These are phyloP conservation scores for Caenorhabditis latens DNA, from an alignment of 1,140 invertebrate genomes.

Conservation along the genomic window DNA sequence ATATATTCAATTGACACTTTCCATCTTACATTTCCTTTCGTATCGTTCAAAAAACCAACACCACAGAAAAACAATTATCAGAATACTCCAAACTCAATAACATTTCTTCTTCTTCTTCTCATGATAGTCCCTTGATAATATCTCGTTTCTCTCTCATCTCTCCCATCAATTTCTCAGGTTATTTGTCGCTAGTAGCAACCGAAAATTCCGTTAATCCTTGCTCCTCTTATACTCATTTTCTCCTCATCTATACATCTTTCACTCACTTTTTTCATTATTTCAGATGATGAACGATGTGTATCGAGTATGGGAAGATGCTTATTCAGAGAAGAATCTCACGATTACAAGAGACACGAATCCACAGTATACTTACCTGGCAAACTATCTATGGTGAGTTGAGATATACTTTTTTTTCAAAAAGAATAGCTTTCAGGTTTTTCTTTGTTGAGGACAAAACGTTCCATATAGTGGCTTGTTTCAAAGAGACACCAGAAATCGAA, in stretches of 20 bases:
- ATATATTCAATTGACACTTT: no score
- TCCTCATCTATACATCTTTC: neutral
- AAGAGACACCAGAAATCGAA: conserved; percentile 13
- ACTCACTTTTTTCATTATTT: neutral
- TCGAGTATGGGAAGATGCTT: neutral
- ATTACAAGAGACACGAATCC: neutral
- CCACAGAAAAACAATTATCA: neutral
- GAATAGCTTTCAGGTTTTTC: neutral
- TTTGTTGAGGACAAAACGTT: conserved; percentile 1
- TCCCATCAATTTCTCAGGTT: neutral
- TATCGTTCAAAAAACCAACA: neutral
- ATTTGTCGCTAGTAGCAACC: conserved; percentile 1
- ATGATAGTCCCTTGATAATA: conserved; percentile 10
- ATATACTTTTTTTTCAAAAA: neutral
- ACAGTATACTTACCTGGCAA: neutral
- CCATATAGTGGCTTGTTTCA: neutral
- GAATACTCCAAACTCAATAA: neutral
- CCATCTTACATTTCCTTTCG: no score
- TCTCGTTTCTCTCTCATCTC: neutral
- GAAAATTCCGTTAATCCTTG: neutral
- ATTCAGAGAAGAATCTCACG: neutral
- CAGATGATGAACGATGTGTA: neutral
- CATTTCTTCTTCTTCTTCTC: no score
- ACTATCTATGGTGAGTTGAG: neutral
- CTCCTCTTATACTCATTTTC: neutral